Evolutionary conservation across 2,113 vertebrate species (phyloP), one percentile per base, ranked within the genome.

Genomic region (Hippolais icterina): DNA sequence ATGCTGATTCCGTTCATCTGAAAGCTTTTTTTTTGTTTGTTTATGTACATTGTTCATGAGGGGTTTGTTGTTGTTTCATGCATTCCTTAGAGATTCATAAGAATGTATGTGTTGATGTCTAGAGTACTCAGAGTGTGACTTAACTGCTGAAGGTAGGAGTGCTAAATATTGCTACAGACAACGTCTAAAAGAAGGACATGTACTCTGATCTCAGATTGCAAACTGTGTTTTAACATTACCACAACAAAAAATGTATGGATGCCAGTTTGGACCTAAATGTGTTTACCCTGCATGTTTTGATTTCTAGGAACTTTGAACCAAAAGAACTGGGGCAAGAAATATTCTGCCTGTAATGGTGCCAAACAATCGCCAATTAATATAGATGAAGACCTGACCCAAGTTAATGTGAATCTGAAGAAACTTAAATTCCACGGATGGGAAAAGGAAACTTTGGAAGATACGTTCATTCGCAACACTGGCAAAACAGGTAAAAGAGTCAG

Each of bases 311-410:
- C 99, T 83, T 95, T 99, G 95, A 99, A 99, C 97, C 99, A 99
- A 97, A 98, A 99, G 94, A 99, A 98, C 94, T 99, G 99, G 99
- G 98, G 98, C 70, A 99, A 99, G 98, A 99, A 99, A 98, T 99
- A 99, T 61, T 99, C 99, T 65, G 98, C 98, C 80, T 99, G 99
- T 97, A 99, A 99, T 96, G 99, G 98, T 91, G 98, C 98, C 97
- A 99, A 98, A 92, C 99, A 99, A 57, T 99, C 99, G 3, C 99
- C 99, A 72, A 99, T 99, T 92, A 98, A 99, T 97, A 99, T 99
- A 69, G 98, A 99, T 95, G 99, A 99, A 97, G 98, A 98, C 94
- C 98, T 99, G 93, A 98, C 99, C 25, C 99, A 99, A 98, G 99
- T 99, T 52, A 99, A 99, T 94, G 98, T 99, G 89, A 98, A 99